Evolutionary conservation across 35 echinoderm and acorn worm species (phyloP).

Genomic region (Hemicentrotus pulcherrimus): DNA sequence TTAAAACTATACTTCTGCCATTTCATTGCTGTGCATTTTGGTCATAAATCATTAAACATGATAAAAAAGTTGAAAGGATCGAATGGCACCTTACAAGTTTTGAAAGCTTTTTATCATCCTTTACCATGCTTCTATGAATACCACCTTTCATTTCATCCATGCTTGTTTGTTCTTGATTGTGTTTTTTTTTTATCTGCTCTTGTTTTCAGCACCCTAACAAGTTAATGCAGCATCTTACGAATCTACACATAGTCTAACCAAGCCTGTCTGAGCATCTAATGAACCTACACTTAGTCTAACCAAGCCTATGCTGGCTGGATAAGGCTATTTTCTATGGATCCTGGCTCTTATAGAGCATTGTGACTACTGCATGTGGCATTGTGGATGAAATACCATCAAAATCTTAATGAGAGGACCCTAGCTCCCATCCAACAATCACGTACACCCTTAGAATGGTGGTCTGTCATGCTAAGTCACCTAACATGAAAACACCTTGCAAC

Average conservation of each 20-base stretch:
- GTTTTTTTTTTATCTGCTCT: constrained; percentile 29
- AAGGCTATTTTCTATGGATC: background rate
- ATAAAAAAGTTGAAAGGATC: background rate
- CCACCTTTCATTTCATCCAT: background rate
- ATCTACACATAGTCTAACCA: constrained; percentile 50
- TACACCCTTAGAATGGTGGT: background rate
- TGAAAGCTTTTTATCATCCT: background rate
- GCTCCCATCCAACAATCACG: background rate
- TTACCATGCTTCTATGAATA: background rate
- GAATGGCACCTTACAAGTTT: background rate
- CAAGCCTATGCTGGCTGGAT: background rate
- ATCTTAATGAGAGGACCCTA: background rate
- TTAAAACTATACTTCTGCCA: background rate
- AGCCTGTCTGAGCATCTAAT: constrained; percentile 1
- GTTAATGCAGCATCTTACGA: constrained; percentile 52
- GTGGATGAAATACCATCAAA: background rate
- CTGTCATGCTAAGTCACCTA: background rate
- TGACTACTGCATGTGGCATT: background rate
- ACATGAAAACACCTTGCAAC: background rate
- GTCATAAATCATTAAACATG: background rate
- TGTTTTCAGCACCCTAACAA: constrained; percentile 46
- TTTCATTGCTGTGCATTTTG: background rate
- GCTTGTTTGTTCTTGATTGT: constrained; percentile 14
- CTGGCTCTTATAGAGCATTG: background rate
- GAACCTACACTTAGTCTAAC: constrained; percentile 15